These are phyloP conservation scores for Meliscaeva auricollis DNA, from an alignment of 2,888 invertebrate genomes.

Conservation along the genomic window DNA sequence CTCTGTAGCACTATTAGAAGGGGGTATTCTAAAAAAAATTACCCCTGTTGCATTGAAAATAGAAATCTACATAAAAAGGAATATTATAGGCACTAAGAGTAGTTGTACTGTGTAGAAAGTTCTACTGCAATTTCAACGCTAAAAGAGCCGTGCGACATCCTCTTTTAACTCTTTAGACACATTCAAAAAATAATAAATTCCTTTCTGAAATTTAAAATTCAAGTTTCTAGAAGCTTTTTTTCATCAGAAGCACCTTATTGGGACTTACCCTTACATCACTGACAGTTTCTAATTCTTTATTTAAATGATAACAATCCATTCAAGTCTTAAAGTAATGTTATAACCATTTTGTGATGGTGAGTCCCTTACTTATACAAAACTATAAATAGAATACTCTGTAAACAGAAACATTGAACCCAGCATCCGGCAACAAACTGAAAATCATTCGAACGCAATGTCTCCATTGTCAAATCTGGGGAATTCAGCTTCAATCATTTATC, in stretches of 20 bases:
- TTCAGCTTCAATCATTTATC: slow-evolving; percentile 74
- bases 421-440: slow-evolving; percentile 54
- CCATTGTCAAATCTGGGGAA: slow-evolving; percentile 60
- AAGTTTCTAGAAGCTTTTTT: neutral
- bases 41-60: too few species aligned
- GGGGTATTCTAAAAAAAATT: too few species aligned
- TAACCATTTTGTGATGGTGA: slow-evolving; percentile 32
- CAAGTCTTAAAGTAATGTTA: slow-evolving; percentile 27
- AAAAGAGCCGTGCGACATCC: too few species aligned
- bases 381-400: neutral
- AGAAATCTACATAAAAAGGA: too few species aligned
- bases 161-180: too few species aligned
- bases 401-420: slow-evolving; percentile 20
- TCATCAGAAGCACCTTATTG: neutral
- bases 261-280: neutral
- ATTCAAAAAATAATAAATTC: too few species aligned
- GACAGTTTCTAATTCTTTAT: neutral
- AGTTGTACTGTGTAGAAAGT: too few species aligned
- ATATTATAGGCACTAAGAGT: too few species aligned
- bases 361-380: neutral
- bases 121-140: too few species aligned
- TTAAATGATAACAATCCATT: slow-evolving; percentile 47
- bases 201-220: too few species aligned
- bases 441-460: slow-evolving; percentile 62
- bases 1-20: too few species aligned